Evolutionary conservation across 2,888 invertebrate species (phyloP).

Genomic region (Barypeithes pellucidus): DNA sequence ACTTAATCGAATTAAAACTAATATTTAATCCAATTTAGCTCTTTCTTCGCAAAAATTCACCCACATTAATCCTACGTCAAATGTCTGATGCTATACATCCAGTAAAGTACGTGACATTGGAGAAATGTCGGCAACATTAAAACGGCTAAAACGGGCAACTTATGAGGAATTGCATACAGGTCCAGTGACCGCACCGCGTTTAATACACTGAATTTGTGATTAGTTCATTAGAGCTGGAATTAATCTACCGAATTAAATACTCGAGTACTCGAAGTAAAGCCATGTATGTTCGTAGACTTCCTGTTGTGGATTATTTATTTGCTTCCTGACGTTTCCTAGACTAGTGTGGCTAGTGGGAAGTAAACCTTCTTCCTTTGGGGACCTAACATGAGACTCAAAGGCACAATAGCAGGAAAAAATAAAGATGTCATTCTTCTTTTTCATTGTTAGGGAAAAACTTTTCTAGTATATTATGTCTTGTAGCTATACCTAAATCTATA

Average conservation of each 20-base stretch:
- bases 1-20: too few relatives aligned
- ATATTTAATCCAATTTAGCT: neutral
- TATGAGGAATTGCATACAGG: constrained; percentile 61
- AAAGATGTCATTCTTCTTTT: too few relatives aligned
- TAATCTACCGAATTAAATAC: neutral
- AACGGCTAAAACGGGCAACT: constrained; percentile 58
- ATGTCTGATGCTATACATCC: constrained; percentile 58
- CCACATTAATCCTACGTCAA: constrained; percentile 54
- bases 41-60: constrained; percentile 31
- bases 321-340: too few relatives aligned
- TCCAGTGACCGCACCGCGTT: constrained; percentile 62
- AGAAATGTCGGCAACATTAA: constrained; percentile 61
- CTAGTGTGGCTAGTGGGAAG: too few relatives aligned
- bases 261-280: neutral
- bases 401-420: too few relatives aligned
- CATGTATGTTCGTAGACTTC: too few relatives aligned
- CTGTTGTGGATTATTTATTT: too few relatives aligned
- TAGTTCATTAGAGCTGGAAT: constrained; percentile 51
- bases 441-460: too few relatives aligned
- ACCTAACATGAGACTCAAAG: too few relatives aligned
- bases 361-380: too few relatives aligned
- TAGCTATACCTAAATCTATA: too few relatives aligned
- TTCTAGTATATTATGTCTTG: too few relatives aligned
- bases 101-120: constrained; percentile 62
- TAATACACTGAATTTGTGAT: constrained; percentile 63